Conservation (phyloP, 2,797 vertebrate species). For the Typhlichthys eigenmanni region DNA sequence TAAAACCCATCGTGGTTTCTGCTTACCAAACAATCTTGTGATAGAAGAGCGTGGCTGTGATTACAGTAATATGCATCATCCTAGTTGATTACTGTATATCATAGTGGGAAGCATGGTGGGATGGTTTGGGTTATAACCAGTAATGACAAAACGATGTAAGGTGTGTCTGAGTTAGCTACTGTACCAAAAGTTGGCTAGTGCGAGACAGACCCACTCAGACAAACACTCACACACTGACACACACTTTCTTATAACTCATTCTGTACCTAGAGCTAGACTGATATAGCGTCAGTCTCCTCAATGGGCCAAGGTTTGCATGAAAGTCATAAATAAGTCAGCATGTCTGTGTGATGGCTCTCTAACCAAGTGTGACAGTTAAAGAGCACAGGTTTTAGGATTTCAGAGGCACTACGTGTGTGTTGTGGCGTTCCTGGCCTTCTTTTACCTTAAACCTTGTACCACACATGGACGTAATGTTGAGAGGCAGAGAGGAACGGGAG, state of each 20-base stretch:
- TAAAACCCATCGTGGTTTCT: slow-evolving; percentile 16
- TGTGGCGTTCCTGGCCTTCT: no score
- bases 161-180: slow-evolving; percentile 41
- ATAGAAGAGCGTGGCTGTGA: slow-evolving; percentile 24
- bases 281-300: slow-evolving; percentile 63
- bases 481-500: no score
- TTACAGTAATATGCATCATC: slow-evolving; percentile 24
- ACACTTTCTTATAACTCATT: slow-evolving; percentile 3
- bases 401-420: no score
- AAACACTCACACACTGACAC: slow-evolving; percentile 10
- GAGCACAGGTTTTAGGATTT: slow-evolving; percentile 56
- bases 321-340: slow-evolving; percentile 76
- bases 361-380: slow-evolving; percentile 74
- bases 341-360: slow-evolving; percentile 74
- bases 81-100: slow-evolving; percentile 31
- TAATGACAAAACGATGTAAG: slow-evolving; percentile 60
- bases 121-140: slow-evolving; percentile 19
- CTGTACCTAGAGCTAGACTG: slow-evolving; percentile 26
- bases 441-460: no score
- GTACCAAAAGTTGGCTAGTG: slow-evolving; percentile 26
- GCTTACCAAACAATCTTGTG: slow-evolving; percentile 29
- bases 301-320: slow-evolving; percentile 67
- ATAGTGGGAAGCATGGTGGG: background rate
- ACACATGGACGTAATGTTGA: no score
- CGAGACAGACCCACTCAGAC: slow-evolving; percentile 20